phyloP scores from a whole-genome alignment of 2,888 invertebrate species.

The Pterobdella sp. region DNA sequence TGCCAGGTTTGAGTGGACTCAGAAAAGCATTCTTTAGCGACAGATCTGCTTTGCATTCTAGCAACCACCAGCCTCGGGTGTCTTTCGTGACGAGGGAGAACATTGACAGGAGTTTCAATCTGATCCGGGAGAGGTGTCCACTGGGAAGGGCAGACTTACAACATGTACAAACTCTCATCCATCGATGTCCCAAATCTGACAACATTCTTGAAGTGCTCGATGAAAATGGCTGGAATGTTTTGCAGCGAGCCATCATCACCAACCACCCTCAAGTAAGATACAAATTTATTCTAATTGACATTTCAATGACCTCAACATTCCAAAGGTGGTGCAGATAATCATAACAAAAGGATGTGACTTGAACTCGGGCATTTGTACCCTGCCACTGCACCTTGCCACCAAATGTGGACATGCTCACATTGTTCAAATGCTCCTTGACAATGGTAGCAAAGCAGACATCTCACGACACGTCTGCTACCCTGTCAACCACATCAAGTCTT shows the following conservation, averaged over 20 bases:
- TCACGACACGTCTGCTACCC: slow-evolving; percentile 67
- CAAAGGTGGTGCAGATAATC: slow-evolving; percentile 39
- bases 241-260: slow-evolving; percentile 67
- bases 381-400: slow-evolving; percentile 68
- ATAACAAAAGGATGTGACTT: slow-evolving; percentile 57
- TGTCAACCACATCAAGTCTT: slow-evolving; percentile 49
- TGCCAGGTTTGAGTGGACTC: slow-evolving; percentile 33
- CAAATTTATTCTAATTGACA: neutral
- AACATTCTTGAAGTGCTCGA: slow-evolving; percentile 37
- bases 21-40: slow-evolving; percentile 37
- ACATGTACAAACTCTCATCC: slow-evolving; percentile 37
- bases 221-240: slow-evolving; percentile 60
- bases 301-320: slow-evolving; percentile 42
- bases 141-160: slow-evolving; percentile 36
- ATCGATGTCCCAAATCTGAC: slow-evolving; percentile 35
- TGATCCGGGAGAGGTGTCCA: slow-evolving; percentile 31
- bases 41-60: slow-evolving; percentile 33
- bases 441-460: slow-evolving; percentile 65
- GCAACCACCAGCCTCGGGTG: slow-evolving; percentile 29
- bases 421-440: slow-evolving; percentile 62
- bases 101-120: slow-evolving; percentile 34
- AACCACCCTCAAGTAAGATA: slow-evolving; percentile 51
- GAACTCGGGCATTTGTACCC: slow-evolving; percentile 65
- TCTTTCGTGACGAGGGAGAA: slow-evolving; percentile 37
- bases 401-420: slow-evolving; percentile 64